Percentiles rank a stretch among this genome's conserved stretches.
Evolutionary conservation across 2,113 vertebrate species (phyloP).

Genomic region (Vulpes vulpes): DNA sequence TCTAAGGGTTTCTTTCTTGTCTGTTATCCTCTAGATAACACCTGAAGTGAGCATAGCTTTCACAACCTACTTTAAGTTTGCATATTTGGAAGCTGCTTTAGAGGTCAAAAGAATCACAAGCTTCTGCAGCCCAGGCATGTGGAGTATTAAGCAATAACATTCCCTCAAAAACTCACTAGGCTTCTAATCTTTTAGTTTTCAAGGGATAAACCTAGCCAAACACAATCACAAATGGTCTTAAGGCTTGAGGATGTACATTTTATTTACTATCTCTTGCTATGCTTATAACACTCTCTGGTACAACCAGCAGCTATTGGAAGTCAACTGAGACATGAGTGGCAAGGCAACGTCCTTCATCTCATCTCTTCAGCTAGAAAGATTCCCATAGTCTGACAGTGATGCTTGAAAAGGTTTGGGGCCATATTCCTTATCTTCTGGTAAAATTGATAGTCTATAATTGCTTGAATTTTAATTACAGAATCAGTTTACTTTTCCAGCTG

Average conservation of each 20-base stretch:
- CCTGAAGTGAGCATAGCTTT: not conserved
- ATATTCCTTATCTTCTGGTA: not conserved
- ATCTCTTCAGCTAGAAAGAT: not conserved
- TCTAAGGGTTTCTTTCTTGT: not conserved
- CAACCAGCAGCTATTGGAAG: not conserved
- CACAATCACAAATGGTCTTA: not conserved
- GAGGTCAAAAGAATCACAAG: not conserved
- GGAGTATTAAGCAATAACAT: not conserved
- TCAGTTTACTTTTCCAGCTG: not conserved
- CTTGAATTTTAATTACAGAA: slow-evolving; percentile 17
- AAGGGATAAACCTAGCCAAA: not conserved
- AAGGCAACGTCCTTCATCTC: not conserved
- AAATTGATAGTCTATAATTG: not conserved
- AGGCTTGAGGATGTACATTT: not conserved
- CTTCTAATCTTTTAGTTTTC: not conserved
- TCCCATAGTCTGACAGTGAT: not conserved
- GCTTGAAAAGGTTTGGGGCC: not conserved
- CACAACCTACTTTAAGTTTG: not conserved
- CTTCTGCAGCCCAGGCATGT: not conserved
- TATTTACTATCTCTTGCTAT: not conserved
- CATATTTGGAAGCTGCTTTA: not conserved
- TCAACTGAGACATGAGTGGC: not conserved
- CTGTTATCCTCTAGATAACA: not conserved
- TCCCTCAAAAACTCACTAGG: not conserved
- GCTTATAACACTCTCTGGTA: not conserved